These are phyloP conservation scores for Nemoura dubitans DNA, from an alignment of 2,888 invertebrate genomes.

Conservation along the genomic window DNA sequence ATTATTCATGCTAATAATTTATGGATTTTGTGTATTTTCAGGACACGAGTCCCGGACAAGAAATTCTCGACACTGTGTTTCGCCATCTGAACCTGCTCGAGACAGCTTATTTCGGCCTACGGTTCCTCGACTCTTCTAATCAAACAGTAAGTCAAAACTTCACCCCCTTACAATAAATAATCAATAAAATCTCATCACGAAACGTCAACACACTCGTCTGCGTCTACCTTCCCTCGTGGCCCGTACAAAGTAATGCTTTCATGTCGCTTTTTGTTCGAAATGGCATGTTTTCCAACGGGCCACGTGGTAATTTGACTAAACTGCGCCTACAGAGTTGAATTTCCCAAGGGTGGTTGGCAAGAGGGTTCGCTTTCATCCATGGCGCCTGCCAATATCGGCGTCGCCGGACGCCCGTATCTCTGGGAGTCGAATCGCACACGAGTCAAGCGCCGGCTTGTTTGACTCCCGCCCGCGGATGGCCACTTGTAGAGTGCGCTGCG, in stretches of 20 bases:
- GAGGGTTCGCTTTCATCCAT: neutral
- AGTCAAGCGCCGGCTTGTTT: neutral
- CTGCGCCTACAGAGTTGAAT: conserved; percentile 21
- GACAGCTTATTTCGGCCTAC: conserved; percentile 94
- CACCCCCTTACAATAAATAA: conserved; percentile 38
- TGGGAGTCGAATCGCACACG: neutral
- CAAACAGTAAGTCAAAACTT: conserved; percentile 80
- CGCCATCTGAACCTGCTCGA: conserved; percentile 92
- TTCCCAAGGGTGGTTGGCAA: neutral
- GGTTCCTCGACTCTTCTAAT: conserved; percentile 90
- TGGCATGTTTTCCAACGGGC: conserved; percentile 29
- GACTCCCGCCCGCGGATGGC: neutral
- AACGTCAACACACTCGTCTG: neutral
- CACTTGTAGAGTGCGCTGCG: conserved; percentile 15
- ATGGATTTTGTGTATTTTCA: conserved; percentile 63
- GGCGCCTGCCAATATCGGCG: neutral
- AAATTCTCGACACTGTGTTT: conserved; percentile 90
- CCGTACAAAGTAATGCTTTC: neutral
- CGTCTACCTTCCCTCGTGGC: neutral
- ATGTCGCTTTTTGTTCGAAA: conserved; percentile 17
- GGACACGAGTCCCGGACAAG: conserved; percentile 91
- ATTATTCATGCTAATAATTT: neutral
- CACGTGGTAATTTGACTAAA: conserved; percentile 33
- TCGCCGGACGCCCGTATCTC: neutral
- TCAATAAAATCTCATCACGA: conserved; percentile 32